These are phyloP conservation scores for Anoncus sp. DNA, from an alignment of 2,888 invertebrate species.

Conservation along the genomic window DNA sequence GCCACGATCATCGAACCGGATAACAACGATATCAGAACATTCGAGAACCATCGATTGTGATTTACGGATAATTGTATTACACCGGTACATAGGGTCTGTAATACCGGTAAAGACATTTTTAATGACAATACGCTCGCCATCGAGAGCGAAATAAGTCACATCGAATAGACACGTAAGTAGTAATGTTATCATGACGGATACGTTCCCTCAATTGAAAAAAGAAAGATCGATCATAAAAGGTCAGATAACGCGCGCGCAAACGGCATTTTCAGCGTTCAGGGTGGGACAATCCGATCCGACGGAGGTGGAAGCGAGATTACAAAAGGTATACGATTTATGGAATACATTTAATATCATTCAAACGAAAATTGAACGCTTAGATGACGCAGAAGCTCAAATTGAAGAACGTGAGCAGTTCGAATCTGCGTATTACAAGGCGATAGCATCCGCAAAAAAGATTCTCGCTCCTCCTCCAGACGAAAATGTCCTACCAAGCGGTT, in stretches of 20 bases:
- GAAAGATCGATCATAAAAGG: slow-evolving; percentile 28
- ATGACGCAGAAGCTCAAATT: slow-evolving; percentile 27
- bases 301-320: slow-evolving; percentile 45
- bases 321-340: slow-evolving; percentile 40
- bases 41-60: too few relatives aligned
- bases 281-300: slow-evolving; percentile 21
- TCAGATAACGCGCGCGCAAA: slow-evolving; percentile 40
- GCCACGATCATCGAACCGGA: slow-evolving; percentile 10
- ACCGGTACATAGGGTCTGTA: too few relatives aligned
- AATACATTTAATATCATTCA: slow-evolving; percentile 23
- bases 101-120: too few relatives aligned
- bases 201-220: slow-evolving; percentile 41
- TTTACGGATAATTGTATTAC: too few relatives aligned
- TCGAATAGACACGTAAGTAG: slow-evolving; percentile 1
- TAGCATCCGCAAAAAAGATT: slow-evolving; percentile 35
- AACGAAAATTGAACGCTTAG: slow-evolving; percentile 33
- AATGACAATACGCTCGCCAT: slow-evolving; percentile 6
- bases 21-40: slow-evolving; percentile 13
- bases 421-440: slow-evolving; percentile 31
- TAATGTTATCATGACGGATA: slow-evolving; percentile 21
- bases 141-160: neutral
- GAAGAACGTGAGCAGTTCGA: slow-evolving; percentile 42
- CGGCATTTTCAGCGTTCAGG: slow-evolving; percentile 28
- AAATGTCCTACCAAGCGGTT: neutral
- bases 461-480: slow-evolving; percentile 19